Percentiles rank a stretch among this genome's conserved stretches.
phyloP scores from a whole-genome alignment of 2,797 vertebrate genomes.

The Microhierax caerulescens region DNA sequence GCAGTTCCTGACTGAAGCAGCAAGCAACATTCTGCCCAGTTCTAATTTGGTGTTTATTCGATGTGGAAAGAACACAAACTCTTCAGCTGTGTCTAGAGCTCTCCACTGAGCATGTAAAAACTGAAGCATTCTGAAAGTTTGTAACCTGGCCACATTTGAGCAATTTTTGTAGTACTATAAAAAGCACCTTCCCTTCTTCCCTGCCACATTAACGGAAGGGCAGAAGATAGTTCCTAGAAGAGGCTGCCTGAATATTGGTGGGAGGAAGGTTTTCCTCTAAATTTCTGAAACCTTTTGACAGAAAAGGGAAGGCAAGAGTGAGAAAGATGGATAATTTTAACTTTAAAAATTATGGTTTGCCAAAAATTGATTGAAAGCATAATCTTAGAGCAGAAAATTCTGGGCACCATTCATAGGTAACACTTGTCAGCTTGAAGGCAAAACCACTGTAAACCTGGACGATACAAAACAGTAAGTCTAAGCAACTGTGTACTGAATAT shows the following conservation, averaged over 20 bases:
- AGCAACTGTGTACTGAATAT: background rate
- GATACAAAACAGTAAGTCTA: background rate
- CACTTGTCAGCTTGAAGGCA: background rate
- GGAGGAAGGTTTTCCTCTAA: background rate
- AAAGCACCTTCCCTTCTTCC: background rate
- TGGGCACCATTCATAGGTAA: background rate
- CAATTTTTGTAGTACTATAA: background rate
- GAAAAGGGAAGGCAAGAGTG: background rate
- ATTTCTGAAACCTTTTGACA: background rate
- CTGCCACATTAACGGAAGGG: background rate
- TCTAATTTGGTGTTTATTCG: background rate
- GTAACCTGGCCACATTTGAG: background rate
- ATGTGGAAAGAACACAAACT: background rate
- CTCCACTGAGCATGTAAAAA: background rate
- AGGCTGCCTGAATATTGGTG: background rate
- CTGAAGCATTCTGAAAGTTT: background rate
- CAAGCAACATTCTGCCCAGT: background rate
- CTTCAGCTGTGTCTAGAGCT: background rate
- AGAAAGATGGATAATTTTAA: background rate
- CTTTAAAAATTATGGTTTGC: background rate
- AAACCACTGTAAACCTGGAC: background rate
- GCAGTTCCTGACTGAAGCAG: background rate
- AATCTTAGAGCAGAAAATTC: background rate
- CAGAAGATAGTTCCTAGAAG: background rate
- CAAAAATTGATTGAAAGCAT: background rate